Percentiles rank a stretch among this genome's conserved stretches.
Evolutionary conservation across 2,113 vertebrate species (phyloP).

Genomic region (Eolophus roseicapilla): DNA sequence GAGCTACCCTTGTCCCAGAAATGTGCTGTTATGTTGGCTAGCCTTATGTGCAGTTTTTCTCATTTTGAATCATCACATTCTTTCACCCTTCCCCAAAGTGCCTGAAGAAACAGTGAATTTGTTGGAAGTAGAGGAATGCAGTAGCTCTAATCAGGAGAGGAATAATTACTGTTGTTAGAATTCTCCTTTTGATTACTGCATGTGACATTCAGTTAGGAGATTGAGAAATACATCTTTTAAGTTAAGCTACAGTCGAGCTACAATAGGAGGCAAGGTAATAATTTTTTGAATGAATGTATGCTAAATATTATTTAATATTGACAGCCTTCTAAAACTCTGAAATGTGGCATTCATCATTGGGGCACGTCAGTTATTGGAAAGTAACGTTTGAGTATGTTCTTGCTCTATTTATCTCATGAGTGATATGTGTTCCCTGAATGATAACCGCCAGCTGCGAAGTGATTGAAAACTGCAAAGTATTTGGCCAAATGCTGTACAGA

Average conservation of each 20-base stretch:
- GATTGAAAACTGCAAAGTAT: conserved; percentile 65
- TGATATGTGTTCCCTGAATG: background rate
- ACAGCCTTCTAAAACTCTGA: conserved; percentile 15
- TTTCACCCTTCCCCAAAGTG: background rate
- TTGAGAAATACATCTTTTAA: background rate
- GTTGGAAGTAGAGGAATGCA: background rate
- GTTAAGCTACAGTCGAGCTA: background rate
- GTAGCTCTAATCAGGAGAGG: background rate
- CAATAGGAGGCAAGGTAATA: background rate
- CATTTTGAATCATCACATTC: background rate
- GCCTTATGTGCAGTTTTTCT: background rate
- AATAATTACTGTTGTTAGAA: background rate
- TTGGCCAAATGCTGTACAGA: conserved; percentile 65
- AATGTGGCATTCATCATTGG: background rate
- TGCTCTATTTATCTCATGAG: background rate
- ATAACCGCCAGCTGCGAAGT: background rate
- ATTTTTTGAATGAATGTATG: background rate
- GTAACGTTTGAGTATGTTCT: background rate
- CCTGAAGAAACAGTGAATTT: background rate
- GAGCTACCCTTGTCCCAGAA: background rate
- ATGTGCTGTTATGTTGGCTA: background rate
- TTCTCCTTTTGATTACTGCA: background rate
- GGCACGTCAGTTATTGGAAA: conserved; percentile 21
- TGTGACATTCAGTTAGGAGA: background rate
- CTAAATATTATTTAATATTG: conserved; percentile 14